phyloP scores from a whole-genome alignment of 1,140 invertebrate species.

The Trichogramma pretiosum region DNA sequence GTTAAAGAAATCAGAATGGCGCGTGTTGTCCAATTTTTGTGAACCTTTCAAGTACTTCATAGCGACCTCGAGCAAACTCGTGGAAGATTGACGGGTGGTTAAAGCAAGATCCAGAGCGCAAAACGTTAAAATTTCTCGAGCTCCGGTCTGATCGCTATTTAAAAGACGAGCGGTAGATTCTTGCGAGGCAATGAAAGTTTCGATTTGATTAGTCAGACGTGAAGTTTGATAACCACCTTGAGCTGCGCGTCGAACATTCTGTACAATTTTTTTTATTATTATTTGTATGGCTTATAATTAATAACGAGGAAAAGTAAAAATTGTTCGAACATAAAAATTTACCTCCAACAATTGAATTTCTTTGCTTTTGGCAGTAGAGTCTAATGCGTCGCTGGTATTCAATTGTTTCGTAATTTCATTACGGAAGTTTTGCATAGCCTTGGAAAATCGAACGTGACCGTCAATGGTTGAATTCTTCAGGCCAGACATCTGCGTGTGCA shows the following conservation, averaged over 20 bases:
- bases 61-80: slow-evolving; percentile 29
- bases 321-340: not conserved
- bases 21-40: slow-evolving; percentile 23
- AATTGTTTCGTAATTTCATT: slow-evolving; percentile 23
- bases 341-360: slow-evolving; percentile 13
- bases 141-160: slow-evolving; percentile 12
- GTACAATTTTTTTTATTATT: not conserved
- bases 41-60: slow-evolving; percentile 29
- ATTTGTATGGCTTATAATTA: not conserved
- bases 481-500: slow-evolving; percentile 25
- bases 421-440: slow-evolving; percentile 27
- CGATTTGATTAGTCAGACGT: slow-evolving; percentile 29
- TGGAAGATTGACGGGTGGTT: slow-evolving; percentile 24
- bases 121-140: slow-evolving; percentile 30
- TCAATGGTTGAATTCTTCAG: slow-evolving; percentile 30
- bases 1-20: slow-evolving; percentile 14
- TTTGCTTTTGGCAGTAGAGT: slow-evolving; percentile 17
- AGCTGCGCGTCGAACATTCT: slow-evolving; percentile 33
- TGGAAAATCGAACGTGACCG: slow-evolving; percentile 33
- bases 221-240: slow-evolving; percentile 30
- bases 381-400: slow-evolving; percentile 9
- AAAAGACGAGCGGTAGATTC: slow-evolving; percentile 25
- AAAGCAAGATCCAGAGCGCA: slow-evolving; percentile 31
- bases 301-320: not conserved
- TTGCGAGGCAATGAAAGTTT: slow-evolving; percentile 35